Percentiles rank a stretch among this genome's conserved stretches.
These are phyloP conservation scores for Thymelicus acteon DNA, from an alignment of 2,888 invertebrate species.

Conservation along the genomic window DNA sequence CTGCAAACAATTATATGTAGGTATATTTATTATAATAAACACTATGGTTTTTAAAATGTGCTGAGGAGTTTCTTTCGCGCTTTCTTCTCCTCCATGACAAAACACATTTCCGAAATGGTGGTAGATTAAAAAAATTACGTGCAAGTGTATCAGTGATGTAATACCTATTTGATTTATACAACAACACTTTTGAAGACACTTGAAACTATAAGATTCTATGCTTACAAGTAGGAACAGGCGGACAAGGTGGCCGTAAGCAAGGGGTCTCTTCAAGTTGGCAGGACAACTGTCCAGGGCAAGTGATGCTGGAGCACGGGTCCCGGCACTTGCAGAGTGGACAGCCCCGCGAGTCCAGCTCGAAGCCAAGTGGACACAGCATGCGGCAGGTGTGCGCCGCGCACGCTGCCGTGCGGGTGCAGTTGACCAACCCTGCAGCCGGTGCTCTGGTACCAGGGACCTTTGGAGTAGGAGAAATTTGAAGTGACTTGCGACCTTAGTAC, in stretches of 20 bases:
- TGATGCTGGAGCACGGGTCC: slow-evolving; percentile 91
- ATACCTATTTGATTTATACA: too few species aligned
- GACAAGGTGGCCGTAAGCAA: slow-evolving; percentile 92
- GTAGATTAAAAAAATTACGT: too few species aligned
- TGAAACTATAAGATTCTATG: not conserved
- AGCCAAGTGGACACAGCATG: slow-evolving; percentile 94
- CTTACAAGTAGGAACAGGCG: slow-evolving; percentile 92
- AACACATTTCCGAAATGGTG: too few species aligned
- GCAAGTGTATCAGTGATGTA: too few species aligned
- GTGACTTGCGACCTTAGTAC: too few species aligned
- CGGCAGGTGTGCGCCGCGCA: slow-evolving; percentile 93
- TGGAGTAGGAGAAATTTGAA: too few species aligned
- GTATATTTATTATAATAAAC: too few species aligned
- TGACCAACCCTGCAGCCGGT: slow-evolving; percentile 86
- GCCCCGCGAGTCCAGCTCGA: slow-evolving; percentile 88
- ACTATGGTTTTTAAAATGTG: too few species aligned
- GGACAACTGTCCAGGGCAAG: slow-evolving; percentile 90
- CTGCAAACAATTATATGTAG: slow-evolving; percentile 63
- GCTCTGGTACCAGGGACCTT: slow-evolving; percentile 89
- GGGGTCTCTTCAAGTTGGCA: slow-evolving; percentile 92
- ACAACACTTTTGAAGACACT: too few species aligned
- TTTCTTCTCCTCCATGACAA: too few species aligned
- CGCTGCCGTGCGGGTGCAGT: slow-evolving; percentile 88
- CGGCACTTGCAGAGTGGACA: slow-evolving; percentile 92
- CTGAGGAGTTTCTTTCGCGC: too few species aligned